Percentiles rank a stretch among this genome's conserved stretches.
Evolutionary conservation across 2,888 invertebrate genomes (phyloP).

Genomic region (Pantelozetes paolii): DNA sequence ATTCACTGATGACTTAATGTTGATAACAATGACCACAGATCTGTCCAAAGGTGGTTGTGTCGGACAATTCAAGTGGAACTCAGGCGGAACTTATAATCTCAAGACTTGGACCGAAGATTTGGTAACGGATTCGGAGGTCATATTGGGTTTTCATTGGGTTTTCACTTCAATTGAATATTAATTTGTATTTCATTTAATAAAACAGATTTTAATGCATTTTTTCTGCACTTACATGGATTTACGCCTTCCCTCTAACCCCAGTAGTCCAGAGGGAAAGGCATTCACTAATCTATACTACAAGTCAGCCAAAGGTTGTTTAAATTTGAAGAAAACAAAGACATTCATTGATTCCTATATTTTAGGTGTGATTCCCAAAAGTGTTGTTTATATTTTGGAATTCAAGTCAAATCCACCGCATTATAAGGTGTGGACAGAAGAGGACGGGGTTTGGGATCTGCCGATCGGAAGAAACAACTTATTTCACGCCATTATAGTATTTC

Average conservation of each 20-base stretch:
- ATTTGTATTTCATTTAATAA: conserved; percentile 29
- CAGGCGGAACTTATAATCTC: conserved; percentile 67
- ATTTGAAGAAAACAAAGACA: neutral
- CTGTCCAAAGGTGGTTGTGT: conserved; percentile 78
- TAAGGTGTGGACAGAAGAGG: conserved; percentile 63
- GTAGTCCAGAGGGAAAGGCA: conserved; percentile 54
- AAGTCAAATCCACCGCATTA: conserved; percentile 67
- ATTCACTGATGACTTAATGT: neutral
- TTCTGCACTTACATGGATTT: conserved; percentile 81
- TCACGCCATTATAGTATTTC: conserved; percentile 75
- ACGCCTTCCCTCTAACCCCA: conserved; percentile 60
- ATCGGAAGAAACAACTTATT: conserved; percentile 83
- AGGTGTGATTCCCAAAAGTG: conserved; percentile 50
- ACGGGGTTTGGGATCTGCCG: conserved; percentile 60
- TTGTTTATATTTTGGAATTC: conserved; percentile 63
- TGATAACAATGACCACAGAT: conserved; percentile 54
- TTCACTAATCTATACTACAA: conserved; percentile 54
- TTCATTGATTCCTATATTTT: too few species aligned
- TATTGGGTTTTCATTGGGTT: conserved; percentile 1
- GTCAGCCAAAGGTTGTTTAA: conserved; percentile 50
- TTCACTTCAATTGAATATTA: neutral
- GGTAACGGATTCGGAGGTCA: conserved; percentile 79
- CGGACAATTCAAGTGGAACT: conserved; percentile 81
- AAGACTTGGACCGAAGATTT: conserved; percentile 74
- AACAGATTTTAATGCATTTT: conserved; percentile 74